Conservation (phyloP, 2,797 vertebrate species). For the Chelon auratus region DNA sequence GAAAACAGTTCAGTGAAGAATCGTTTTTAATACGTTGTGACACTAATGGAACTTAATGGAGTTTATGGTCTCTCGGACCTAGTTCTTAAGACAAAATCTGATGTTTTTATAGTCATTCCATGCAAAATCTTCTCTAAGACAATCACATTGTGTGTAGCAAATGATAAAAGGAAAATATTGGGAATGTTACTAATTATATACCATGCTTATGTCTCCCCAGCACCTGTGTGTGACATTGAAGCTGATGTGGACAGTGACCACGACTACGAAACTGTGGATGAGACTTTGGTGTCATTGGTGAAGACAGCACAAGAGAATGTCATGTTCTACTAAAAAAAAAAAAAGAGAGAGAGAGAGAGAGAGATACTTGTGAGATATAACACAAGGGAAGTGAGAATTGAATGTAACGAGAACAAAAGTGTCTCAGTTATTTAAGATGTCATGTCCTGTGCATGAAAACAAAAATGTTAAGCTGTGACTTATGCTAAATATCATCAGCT, state of each 20-base stretch:
- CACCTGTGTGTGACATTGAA: rapidly evolving
- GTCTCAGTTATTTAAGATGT: too few relatives aligned
- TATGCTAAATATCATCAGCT: neutral
- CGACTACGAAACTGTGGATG: slow-evolving; percentile 84
- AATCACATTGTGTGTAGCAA: neutral
- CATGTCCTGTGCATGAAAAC: neutral
- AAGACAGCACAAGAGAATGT: slow-evolving; percentile 56
- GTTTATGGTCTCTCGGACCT: too few relatives aligned
- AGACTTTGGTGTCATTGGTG: slow-evolving; percentile 50
- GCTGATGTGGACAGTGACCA: slow-evolving; percentile 77
- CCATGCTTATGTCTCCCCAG: slow-evolving; percentile 21
- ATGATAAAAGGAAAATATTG: neutral
- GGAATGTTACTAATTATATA: neutral
- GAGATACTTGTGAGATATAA: neutral
- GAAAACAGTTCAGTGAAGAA: too few relatives aligned
- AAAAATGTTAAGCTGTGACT: neutral
- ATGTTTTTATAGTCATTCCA: too few relatives aligned
- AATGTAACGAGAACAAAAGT: too few relatives aligned
- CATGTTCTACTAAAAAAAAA: slow-evolving; percentile 59
- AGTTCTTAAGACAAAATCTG: too few relatives aligned
- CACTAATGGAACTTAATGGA: too few relatives aligned
- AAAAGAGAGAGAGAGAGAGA: neutral
- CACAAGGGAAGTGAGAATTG: too few relatives aligned
- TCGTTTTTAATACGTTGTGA: too few relatives aligned
- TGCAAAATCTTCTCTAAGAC: too few relatives aligned